Conservation (phyloP, 2,113 vertebrate species). For the Tragelaphus scriptus region DNA sequence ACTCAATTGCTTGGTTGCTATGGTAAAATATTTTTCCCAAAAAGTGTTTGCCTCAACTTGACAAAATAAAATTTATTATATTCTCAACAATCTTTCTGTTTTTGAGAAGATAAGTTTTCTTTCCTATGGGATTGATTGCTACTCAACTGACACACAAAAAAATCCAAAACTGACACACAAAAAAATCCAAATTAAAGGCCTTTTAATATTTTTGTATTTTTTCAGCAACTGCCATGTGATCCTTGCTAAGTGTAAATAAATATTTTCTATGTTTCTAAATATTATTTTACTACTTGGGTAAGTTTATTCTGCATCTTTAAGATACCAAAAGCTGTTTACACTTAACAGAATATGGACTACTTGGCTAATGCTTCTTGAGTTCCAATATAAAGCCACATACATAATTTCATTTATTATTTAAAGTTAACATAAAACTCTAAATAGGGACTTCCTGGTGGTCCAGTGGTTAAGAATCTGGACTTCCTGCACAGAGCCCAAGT, state of each 20-base stretch:
- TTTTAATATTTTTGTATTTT: background rate
- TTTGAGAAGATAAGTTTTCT: background rate
- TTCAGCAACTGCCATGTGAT: background rate
- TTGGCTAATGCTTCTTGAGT: background rate
- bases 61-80: background rate
- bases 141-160: background rate
- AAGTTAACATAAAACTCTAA: background rate
- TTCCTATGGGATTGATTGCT: background rate
- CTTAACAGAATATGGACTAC: background rate
- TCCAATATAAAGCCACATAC: background rate
- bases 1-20: background rate
- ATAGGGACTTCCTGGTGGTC: background rate
- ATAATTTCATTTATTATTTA: background rate
- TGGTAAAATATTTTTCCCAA: background rate
- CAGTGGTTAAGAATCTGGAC: background rate
- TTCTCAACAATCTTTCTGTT: background rate
- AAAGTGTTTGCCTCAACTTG: background rate
- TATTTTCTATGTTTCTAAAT: background rate
- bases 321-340: background rate
- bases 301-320: background rate
- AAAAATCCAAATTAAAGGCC: background rate
- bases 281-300: background rate
- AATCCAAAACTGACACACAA: background rate
- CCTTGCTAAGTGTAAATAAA: background rate
- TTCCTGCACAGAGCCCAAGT: background rate